Evolutionary conservation across 1,140 invertebrate species (phyloP).

Genomic region (Heliothis subflexa): DNA sequence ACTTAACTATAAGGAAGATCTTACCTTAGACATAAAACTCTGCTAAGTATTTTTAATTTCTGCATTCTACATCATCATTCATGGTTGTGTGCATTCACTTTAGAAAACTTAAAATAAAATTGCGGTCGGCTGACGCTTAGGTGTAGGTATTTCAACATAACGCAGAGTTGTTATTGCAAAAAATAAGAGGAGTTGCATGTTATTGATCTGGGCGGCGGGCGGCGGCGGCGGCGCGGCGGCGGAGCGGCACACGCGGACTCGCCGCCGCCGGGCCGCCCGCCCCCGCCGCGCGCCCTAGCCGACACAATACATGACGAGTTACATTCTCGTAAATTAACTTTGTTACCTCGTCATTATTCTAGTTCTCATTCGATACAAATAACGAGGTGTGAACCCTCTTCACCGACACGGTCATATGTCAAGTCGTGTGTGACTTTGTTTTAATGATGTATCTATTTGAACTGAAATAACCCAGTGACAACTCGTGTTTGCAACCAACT

Average conservation of each 20-base stretch:
- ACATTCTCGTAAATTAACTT: conserved; percentile 76
- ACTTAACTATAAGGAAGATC: too few species aligned
- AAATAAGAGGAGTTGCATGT: conserved; percentile 47
- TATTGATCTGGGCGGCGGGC: conserved; percentile 66
- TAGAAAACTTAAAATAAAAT: background rate
- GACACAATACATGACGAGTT: conserved; percentile 62
- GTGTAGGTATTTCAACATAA: conserved; percentile 7
- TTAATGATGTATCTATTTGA: conserved; percentile 46
- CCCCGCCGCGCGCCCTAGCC: conserved; percentile 54
- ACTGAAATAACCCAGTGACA: conserved; percentile 51
- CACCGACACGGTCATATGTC: conserved; percentile 47
- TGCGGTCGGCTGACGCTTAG: background rate
- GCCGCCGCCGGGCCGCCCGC: conserved; percentile 44
- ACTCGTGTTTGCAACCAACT: conserved; percentile 18
- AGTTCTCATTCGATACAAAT: conserved; percentile 65
- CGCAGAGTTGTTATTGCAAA: conserved; percentile 55
- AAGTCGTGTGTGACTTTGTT: conserved; percentile 22
- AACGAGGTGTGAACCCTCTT: conserved; percentile 56
- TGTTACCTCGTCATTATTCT: conserved; percentile 73
- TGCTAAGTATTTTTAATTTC: too few species aligned
- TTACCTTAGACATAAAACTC: too few species aligned
- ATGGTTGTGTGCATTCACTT: background rate
- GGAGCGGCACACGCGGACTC: conserved; percentile 54
- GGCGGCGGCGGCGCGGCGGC: conserved; percentile 49
- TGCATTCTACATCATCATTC: background rate